These are phyloP conservation scores for Alloplasta piceator DNA, from an alignment of 2,888 invertebrate genomes.

Conservation along the genomic window DNA sequence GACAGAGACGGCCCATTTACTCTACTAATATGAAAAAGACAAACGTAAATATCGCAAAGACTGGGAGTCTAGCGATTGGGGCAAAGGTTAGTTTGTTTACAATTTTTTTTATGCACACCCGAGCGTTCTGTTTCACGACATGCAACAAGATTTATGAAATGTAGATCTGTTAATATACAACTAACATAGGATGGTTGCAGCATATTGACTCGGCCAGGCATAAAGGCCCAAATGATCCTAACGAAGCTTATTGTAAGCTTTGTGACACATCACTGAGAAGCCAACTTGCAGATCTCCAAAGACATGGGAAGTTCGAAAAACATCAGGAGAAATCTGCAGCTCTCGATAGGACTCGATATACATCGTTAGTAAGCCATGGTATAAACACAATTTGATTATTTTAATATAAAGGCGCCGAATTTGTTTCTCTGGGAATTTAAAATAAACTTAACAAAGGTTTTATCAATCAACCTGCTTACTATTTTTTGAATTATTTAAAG, in stretches of 20 bases:
- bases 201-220: conserved; percentile 17
- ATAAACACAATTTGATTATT: too few relatives aligned
- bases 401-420: too few relatives aligned
- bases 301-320: conserved; percentile 17
- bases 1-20: too few relatives aligned
- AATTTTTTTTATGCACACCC: conserved; percentile 4
- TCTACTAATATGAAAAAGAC: conserved; percentile 37
- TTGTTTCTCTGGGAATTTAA: too few relatives aligned
- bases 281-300: too few relatives aligned
- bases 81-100: conserved; percentile 17
- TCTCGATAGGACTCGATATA: conserved; percentile 12
- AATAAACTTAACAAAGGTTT: too few relatives aligned
- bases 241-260: conserved; percentile 21
- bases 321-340: conserved; percentile 8
- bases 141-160: background rate
- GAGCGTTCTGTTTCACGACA: background rate
- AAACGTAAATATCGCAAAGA: too few relatives aligned
- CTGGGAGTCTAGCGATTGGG: conserved; percentile 30
- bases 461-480: too few relatives aligned
- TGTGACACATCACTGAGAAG: conserved; percentile 17
- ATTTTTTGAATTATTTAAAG: conserved; percentile 33
- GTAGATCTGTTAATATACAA: background rate
- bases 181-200: conserved; percentile 22
- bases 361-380: too few relatives aligned
- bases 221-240: conserved; percentile 11